Evolutionary conservation across 2,113 vertebrate species (phyloP), one percentile per base, ranked within the genome.

Genomic region (Anolis sagrei): DNA sequence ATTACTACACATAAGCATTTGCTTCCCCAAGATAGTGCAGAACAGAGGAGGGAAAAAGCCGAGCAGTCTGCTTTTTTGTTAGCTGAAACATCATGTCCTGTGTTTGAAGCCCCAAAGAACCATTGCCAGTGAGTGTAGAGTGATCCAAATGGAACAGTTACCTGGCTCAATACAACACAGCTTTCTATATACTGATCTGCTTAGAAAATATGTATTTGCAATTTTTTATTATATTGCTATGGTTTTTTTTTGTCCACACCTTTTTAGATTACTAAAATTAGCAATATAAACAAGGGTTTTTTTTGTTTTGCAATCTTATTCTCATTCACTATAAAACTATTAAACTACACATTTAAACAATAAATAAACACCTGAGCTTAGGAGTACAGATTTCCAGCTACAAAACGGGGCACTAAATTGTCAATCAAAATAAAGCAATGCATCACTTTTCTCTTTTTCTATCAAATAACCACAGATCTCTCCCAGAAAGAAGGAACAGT

Each of bases 361-460:
- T 85, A 75, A 80, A 75, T 86, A 80, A 29, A 7, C 54, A 64
- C 39, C 7, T 66, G 84, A 86, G 70, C 78, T 86, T 81, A 8
- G 54, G 58, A 81, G 69, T 77, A 73, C 69, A 74, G 39, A 10
- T 74, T 80, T 32, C 54, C 49, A 74, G 73, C 69, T 29, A 32
- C n/a, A 5, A 39, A 72, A 51, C 75, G 48, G n/a, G 44, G 54
- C 54, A 74, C 29, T 74, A 44, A 74, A 80, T n/a, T 34, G 44
- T 80, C 69, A 64, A 64, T 58, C 49, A 80, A 54, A 76, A 34
- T 13, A 16, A 58, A 14, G 11, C 13, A 13, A 18, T 18, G 14
- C 11, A 64, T 29, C 29, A 27, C 1, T 5, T 61, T 13, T 84
- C 39, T 66, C 66, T 39, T 19, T 51, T 64, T 49, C 54, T 36